Base-by-base conservation (phyloP, 2,113 vertebrate species). In the Conger conger region DNA sequence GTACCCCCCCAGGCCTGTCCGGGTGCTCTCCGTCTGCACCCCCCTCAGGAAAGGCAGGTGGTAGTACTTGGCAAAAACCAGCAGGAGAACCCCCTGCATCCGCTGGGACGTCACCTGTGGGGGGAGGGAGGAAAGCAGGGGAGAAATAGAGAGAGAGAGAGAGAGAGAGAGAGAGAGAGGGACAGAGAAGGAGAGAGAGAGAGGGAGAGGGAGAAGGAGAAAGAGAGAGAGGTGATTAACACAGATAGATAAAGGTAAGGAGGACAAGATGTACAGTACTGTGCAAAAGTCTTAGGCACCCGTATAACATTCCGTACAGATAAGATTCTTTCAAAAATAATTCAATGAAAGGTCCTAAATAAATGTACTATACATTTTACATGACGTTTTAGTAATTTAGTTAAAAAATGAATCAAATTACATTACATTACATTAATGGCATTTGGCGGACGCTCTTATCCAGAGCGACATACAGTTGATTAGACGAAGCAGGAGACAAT, bases 1-100 rank as follows among this genome's bases (percentile, higher is more conserved):
- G 83, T 93, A 97, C 84, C 95, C 96, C 3, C 95, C 96, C 5
- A 97, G 93, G 8, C 96, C 96, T 0, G 98, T 99, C 86, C 98
- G 95, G 0, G 98, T 99, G 78, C 96, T 98, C 89, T 99, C 95
- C 0, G 97, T 99, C 93, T 97, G 96, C 86, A 97, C 93, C 37
- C 96, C 95, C 85, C 96, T 91, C 87, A 97, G 94, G 84, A 97
- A 97, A 0, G 97, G 97, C 73, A 98, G 95, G 87, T 97, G 97
- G 91, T 94, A 96, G 93, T 96, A 97, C 90, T 97, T 98, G 86
- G 97, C 96, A 89, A 99, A 99, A 35, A 99, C 95, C 90, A 99
- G 93, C 57, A 99, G 92, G 63, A 99, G 96, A 86, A 99, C 96
- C 0, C 98, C 97, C 89, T 99, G 98, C 98, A 99, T 99, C 84